phyloP scores from a whole-genome alignment of 2,888 invertebrate species.

The Acleris laterana region DNA sequence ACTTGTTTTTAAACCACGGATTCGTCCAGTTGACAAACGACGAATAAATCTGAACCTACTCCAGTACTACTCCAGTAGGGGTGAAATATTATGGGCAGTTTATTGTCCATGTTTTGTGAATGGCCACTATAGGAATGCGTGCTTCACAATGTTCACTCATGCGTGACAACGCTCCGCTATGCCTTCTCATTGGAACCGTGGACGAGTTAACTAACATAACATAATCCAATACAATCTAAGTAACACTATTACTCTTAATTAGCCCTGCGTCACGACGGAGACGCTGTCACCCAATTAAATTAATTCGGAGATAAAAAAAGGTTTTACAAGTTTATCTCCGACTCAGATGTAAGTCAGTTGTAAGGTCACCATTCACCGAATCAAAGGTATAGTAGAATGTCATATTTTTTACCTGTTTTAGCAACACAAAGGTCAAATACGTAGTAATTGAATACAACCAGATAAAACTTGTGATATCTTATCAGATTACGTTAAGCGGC shows the following conservation, averaged over 20 bases:
- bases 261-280: conserved; percentile 10
- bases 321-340: conserved; percentile 16
- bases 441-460: conserved; percentile 6
- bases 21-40: neutral
- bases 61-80: neutral
- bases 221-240: conserved; percentile 21
- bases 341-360: conserved; percentile 26
- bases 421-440: conserved; percentile 15
- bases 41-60: neutral
- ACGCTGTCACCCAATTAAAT: conserved; percentile 26
- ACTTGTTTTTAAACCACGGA: conserved; percentile 1
- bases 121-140: conserved; percentile 3
- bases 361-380: conserved; percentile 33
- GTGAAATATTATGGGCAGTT: conserved; percentile 1
- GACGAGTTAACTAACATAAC: conserved; percentile 24
- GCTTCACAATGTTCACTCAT: conserved; percentile 3
- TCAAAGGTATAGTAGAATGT: conserved; percentile 25
- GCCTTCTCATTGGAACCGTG: neutral
- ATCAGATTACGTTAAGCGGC: neutral
- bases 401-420: conserved; percentile 23
- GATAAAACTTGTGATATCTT: conserved; percentile 14
- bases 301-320: conserved; percentile 24
- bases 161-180: neutral
- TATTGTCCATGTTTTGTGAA: conserved; percentile 1
- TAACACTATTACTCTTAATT: conserved; percentile 28